Evolutionary conservation across 1,140 invertebrate genomes (phyloP), one percentile per base, ranked within the genome.

Genomic region (Drosophila auraria): DNA sequence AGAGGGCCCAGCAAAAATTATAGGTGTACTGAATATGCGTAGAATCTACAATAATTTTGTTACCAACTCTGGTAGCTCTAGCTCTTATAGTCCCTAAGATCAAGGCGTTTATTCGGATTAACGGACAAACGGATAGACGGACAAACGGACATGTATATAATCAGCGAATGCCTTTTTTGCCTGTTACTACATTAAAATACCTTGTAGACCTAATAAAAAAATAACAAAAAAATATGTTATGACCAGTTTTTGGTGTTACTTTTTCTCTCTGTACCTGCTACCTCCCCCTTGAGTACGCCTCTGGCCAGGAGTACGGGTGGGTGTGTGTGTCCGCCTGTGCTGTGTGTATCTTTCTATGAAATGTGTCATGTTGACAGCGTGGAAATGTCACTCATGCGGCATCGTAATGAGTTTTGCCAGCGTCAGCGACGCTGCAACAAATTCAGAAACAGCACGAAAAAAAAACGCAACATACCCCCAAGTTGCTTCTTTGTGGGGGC

Each of bases 361-460:
- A 89, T 86, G 87, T 90, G 86, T 89, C 86, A 90, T 89, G 86
- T 89, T 89, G 82, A 89, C 86, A 80, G 70, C 82, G 82, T 82
- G 68, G 84, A 89, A 90, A 86, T 90, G 84, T 89, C 84, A 89
- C 78, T 89, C 84, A 90, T 89, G 82, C 76, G 82, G 70, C 86
- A 80, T 81, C 74, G 86, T 90, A 89, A 89, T 86, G 86, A 82
- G 84, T 90, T 89, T 89, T 86, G 69, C 77, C 77, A 74, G 79
- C 77, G 62, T 80, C 53, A 73, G 57, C 45, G 44, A 66, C 62
- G 50, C 33, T 58, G 45, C 61, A 63, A 53, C 27, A 54, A 66
- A 23, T 33, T 45, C 47, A 38, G 61, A 47, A 63, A 38, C 44
- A 63, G 23, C 20, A 12, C 9, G 30, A 42, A 11, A 65, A 50